These are phyloP conservation scores for Gallinago nigripennis DNA, from an alignment of 2,797 vertebrate species.

Conservation along the genomic window DNA sequence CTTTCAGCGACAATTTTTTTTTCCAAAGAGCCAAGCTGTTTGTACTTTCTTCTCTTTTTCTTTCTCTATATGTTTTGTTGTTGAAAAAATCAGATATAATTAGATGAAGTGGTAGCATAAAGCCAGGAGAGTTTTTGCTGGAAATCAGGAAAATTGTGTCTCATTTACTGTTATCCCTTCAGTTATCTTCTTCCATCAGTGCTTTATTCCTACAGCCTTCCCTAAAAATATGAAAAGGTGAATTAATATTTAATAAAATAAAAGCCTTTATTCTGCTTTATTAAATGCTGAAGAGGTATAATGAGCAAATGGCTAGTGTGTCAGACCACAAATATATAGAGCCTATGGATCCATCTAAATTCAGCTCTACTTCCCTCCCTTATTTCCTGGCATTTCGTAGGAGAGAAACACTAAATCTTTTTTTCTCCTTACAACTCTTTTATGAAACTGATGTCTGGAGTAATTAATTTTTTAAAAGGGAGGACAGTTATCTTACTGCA, in stretches of 20 bases:
- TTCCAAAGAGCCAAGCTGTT: slow-evolving; percentile 27
- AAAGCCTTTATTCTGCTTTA: slow-evolving; percentile 65
- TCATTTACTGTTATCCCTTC: neutral
- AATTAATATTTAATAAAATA: slow-evolving; percentile 74
- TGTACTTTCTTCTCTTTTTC: slow-evolving; percentile 32
- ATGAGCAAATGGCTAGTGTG: neutral
- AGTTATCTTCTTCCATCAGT: neutral
- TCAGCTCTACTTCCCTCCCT: neutral
- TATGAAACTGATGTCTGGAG: neutral
- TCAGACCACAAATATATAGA: slow-evolving; percentile 15
- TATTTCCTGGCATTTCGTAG: neutral
- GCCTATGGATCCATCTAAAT: slow-evolving; percentile 13
- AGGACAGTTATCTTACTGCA: neutral
- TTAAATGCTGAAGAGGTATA: slow-evolving; percentile 53
- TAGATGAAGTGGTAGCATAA: slow-evolving; percentile 20
- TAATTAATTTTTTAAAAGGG: slow-evolving; percentile 30
- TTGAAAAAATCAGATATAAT: slow-evolving; percentile 42
- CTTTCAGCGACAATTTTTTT: slow-evolving; percentile 39
- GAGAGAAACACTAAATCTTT: neutral
- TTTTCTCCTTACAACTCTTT: neutral
- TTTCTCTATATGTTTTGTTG: neutral
- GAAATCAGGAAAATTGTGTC: slow-evolving; percentile 8
- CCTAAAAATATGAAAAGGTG: slow-evolving; percentile 55
- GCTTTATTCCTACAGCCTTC: slow-evolving; percentile 28
- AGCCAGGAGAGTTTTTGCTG: neutral